A percentile compares a stretch with the other conserved stretches of the same genome.
Evolutionary conservation across 2,113 vertebrate genomes (phyloP).

Genomic region (Aleadryas rufinucha): DNA sequence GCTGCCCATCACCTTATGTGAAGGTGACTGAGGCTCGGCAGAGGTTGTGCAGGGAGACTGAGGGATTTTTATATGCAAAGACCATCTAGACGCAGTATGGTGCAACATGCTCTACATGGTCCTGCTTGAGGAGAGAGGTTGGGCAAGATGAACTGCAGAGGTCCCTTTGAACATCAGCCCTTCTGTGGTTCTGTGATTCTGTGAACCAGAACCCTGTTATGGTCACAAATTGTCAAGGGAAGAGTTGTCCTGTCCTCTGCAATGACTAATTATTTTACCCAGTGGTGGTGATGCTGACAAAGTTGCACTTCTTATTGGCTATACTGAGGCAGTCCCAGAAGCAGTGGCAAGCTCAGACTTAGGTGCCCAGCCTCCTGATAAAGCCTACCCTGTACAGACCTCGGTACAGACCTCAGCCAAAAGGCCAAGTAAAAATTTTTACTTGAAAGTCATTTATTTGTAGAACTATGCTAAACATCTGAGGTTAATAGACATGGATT

Average conservation of each 20-base stretch:
- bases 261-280: neutral
- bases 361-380: neutral
- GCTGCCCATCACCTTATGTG: neutral
- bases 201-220: neutral
- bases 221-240: neutral
- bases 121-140: neutral
- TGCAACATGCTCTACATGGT: fast-evolving
- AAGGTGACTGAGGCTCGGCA: neutral
- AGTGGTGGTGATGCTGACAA: neutral
- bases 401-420: neutral
- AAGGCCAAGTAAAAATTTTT: neutral
- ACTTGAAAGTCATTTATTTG: neutral
- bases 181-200: neutral
- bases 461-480: neutral
- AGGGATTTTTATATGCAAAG: neutral
- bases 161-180: neutral
- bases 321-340: neutral
- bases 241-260: neutral
- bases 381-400: neutral
- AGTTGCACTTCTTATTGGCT: neutral
- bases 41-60: neutral
- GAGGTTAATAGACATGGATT: neutral
- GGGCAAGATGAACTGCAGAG: neutral
- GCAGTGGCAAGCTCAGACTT: neutral
- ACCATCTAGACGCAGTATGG: neutral